Percentiles rank a stretch among this genome's conserved stretches.
These are phyloP conservation scores for Caenorhabditis sp. DNA, from an alignment of 2,888 invertebrate species.

Conservation along the genomic window DNA sequence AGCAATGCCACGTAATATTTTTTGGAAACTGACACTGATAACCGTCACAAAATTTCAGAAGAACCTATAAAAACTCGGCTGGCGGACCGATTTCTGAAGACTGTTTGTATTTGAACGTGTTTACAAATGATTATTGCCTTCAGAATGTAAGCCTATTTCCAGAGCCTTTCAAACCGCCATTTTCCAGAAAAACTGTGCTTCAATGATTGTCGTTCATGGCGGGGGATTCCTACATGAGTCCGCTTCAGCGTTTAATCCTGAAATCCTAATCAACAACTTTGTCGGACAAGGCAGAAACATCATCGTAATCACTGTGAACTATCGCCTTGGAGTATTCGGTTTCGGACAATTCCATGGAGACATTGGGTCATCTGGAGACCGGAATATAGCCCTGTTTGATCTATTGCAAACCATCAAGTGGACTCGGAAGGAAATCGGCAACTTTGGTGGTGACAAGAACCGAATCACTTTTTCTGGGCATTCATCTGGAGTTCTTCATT, in stretches of 20 bases:
- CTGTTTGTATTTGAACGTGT: conserved; percentile 65
- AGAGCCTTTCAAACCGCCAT: neutral
- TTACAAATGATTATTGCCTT: conserved; percentile 61
- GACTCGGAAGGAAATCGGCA: conserved; percentile 46
- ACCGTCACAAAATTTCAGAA: too few species aligned
- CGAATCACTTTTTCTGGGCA: conserved; percentile 65
- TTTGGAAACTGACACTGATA: too few species aligned
- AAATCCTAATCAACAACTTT: conserved; percentile 63
- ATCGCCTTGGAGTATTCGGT: conserved; percentile 60
- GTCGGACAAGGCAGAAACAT: conserved; percentile 56
- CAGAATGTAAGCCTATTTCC: conserved; percentile 23
- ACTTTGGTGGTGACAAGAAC: conserved; percentile 57
- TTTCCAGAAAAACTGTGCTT: conserved; percentile 58
- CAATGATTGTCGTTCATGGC: conserved; percentile 55
- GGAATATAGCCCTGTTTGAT: conserved; percentile 13
- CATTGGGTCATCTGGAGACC: neutral
- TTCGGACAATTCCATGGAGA: conserved; percentile 15
- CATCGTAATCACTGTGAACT: conserved; percentile 53
- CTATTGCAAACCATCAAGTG: conserved; percentile 40
- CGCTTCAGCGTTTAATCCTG: conserved; percentile 33
- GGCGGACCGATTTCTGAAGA: conserved; percentile 59
- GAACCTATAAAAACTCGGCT: conserved; percentile 43
- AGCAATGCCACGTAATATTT: conserved; percentile 19
- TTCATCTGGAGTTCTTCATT: conserved; percentile 58
- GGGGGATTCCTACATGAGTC: conserved; percentile 39